These are phyloP conservation scores for Xanthorhoe designata DNA, from an alignment of 2,888 invertebrate genomes.

Conservation along the genomic window DNA sequence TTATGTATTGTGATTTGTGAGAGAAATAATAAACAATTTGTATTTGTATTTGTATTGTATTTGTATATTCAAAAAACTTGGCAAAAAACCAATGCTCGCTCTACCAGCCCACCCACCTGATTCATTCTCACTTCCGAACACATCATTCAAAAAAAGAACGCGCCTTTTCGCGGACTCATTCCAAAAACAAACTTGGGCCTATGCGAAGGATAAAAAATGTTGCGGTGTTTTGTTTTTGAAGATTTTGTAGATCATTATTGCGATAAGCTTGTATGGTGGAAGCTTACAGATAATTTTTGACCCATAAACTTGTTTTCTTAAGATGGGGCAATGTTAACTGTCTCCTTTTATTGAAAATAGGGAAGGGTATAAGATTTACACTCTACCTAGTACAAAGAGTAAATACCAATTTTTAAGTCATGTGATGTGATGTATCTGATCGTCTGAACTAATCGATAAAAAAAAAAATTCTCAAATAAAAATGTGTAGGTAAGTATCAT, in stretches of 20 bases:
- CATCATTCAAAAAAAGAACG: conserved; percentile 17
- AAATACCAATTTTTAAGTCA: no score
- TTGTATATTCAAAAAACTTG: conserved; percentile 42
- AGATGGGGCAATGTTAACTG: background rate
- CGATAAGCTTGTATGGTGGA: conserved; percentile 22
- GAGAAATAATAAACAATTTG: no score
- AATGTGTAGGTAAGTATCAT: conserved; percentile 15
- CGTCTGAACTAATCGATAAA: no score
- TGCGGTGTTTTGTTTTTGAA: conserved; percentile 34
- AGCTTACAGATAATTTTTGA: conserved; percentile 16
- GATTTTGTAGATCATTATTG: conserved; percentile 14
- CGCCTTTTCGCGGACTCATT: conserved; percentile 46
- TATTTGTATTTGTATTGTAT: no score
- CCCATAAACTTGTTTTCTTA: conserved; percentile 5
- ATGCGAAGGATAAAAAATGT: conserved; percentile 47
- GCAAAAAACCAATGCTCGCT: conserved; percentile 34
- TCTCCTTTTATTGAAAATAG: background rate
- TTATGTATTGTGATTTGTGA: no score
- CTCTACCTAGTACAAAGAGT: background rate
- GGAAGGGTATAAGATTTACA: no score
- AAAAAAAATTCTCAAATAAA: background rate
- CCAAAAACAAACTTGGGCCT: conserved; percentile 50
- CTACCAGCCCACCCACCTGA: conserved; percentile 57
- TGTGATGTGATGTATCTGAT: no score
- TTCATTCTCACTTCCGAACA: conserved; percentile 53